Conservation (phyloP, 2,797 vertebrate genomes). For the Neosilurus hyrtlii region DNA sequence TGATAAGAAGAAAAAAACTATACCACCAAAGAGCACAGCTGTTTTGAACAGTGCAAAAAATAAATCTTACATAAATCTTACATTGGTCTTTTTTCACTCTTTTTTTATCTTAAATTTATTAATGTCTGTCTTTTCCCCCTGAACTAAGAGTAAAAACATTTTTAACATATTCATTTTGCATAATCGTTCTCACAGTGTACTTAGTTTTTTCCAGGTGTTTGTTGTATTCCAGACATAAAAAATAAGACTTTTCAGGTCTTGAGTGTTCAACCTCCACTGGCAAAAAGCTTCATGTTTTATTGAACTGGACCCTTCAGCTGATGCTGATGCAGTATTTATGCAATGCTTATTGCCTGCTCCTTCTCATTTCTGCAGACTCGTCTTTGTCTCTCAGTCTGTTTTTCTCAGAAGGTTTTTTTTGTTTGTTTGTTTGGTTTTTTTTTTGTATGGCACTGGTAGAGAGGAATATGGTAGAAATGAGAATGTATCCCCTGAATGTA, state of each 20-base stretch:
- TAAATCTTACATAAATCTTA: background rate
- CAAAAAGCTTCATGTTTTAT: conserved; percentile 57
- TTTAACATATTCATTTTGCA: background rate
- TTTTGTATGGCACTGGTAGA: conserved; percentile 50
- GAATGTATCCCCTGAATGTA: conserved; percentile 26
- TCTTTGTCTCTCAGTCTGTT: conserved; percentile 5
- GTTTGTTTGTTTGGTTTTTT: background rate
- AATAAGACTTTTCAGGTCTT: background rate
- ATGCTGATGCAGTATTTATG: conserved; percentile 71
- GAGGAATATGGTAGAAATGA: conserved; percentile 45
- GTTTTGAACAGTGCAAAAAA: background rate
- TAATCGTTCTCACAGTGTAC: background rate
- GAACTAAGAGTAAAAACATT: background rate
- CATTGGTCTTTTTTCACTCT: background rate
- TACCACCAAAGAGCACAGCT: background rate
- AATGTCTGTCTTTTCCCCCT: background rate
- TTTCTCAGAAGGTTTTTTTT: background rate
- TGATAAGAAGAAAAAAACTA: background rate
- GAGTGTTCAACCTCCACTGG: conserved; percentile 14
- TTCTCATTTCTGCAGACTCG: conserved; percentile 40
- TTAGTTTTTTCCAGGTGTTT: background rate
- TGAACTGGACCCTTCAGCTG: conserved; percentile 62
- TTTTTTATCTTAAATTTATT: background rate
- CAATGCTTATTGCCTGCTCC: conserved; percentile 49
- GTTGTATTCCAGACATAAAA: conserved; percentile 7